These are phyloP conservation scores for Saccopteryx bilineata DNA, from an alignment of 2,113 vertebrate species.

Conservation along the genomic window DNA sequence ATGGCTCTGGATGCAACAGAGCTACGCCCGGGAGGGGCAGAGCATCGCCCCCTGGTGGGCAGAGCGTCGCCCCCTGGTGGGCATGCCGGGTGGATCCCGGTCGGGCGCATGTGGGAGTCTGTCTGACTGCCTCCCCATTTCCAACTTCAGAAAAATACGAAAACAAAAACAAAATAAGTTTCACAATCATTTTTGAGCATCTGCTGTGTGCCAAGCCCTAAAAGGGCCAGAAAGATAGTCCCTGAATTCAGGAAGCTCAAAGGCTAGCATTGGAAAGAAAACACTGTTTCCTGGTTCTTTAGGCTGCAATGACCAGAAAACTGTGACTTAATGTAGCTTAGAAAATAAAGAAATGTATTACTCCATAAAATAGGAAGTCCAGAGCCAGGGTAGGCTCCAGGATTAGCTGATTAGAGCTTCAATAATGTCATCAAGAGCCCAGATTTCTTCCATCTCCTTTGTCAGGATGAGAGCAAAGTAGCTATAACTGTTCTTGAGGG, in stretches of 20 bases:
- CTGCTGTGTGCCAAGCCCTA: neutral
- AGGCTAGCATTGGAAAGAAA: neutral
- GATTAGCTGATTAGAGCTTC: neutral
- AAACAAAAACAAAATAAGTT: neutral
- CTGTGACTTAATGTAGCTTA: neutral
- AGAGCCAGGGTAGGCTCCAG: neutral
- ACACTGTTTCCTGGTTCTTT: neutral
- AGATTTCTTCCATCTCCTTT: neutral
- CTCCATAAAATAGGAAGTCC: neutral
- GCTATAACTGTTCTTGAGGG: neutral
- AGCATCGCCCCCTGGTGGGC: too few relatives aligned
- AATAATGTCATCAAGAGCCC: neutral
- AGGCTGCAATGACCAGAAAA: neutral
- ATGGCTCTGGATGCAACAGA: too few relatives aligned
- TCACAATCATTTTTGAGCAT: neutral
- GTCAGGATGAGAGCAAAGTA: neutral
- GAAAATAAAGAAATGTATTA: conserved; percentile 11
- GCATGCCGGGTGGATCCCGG: too few relatives aligned
- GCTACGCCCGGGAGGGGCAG: too few relatives aligned
- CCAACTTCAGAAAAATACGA: too few relatives aligned
- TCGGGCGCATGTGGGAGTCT: too few relatives aligned
- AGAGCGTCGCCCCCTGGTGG: too few relatives aligned
- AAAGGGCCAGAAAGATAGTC: neutral
- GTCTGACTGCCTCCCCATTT: too few relatives aligned
- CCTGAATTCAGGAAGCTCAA: conserved; percentile 12